phyloP scores from a whole-genome alignment of 2,888 invertebrate genomes.

The Silvanus unidentatus region DNA sequence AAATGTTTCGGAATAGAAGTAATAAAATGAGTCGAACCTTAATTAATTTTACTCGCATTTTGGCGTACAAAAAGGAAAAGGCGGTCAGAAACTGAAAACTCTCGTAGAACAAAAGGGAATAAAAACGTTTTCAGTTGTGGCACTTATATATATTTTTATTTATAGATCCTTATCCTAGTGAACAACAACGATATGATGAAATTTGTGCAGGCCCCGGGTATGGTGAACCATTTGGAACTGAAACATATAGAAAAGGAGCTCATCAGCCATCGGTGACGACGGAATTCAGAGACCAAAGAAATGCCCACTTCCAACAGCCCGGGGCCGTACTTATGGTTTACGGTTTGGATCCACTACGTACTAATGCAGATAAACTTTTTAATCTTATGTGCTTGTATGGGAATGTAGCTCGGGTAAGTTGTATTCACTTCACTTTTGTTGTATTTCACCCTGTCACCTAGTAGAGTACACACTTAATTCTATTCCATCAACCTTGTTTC shows the following conservation, averaged over 20 bases:
- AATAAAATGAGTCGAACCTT: no score
- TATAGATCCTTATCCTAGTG: constrained; percentile 42
- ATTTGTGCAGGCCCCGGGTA: constrained; percentile 40
- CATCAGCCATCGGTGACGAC: constrained; percentile 32
- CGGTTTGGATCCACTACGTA: constrained; percentile 86
- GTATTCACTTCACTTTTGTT: no score
- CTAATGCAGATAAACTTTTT: constrained; percentile 94
- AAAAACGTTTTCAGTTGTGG: no score
- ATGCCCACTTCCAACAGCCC: constrained; percentile 52
- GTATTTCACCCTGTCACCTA: no score
- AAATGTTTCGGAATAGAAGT: no score
- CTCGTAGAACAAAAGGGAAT: no score
- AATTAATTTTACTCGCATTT: no score
- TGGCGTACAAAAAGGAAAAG: no score
- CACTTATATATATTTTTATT: constrained; percentile 9
- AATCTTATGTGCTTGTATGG: constrained; percentile 98
- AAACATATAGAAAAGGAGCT: constrained; percentile 46
- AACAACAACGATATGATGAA: constrained; percentile 45
- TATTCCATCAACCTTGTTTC: no score
- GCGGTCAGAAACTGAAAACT: no score
- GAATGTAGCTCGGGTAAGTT: constrained; percentile 86
- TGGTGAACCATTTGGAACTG: constrained; percentile 40
- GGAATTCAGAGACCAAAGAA: constrained; percentile 43
- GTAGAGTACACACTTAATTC: no score
- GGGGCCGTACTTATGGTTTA: constrained; percentile 98